Base-by-base conservation (phyloP, 2,113 vertebrate genomes). In the Gavia stellata region DNA sequence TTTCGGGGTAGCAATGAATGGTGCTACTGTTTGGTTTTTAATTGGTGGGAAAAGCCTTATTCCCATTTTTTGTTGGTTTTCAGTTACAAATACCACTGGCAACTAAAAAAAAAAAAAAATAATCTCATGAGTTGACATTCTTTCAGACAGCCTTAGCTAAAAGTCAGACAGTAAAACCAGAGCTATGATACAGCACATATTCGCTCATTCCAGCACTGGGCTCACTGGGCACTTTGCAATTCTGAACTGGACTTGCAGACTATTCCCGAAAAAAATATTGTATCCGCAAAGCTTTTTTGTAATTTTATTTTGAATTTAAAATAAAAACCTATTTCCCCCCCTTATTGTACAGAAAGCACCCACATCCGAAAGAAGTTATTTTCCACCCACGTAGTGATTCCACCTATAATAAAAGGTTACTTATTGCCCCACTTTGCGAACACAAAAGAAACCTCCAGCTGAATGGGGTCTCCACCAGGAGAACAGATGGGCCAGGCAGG, bases 401-500 rank as follows among this genome's bases (percentile, higher is more conserved):
- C 71, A 67, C 70, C 66, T 80, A 31, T 52, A 83, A 86, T 63
- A 81, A 82, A 82, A 92, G 94, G 93, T 93, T 73, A 88, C 91
- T 75, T 88, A 90, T 88, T 90, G 55, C 72, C 88, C 91, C 67
- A 86, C 81, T 93, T 94, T 72, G 75, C 1, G 40, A 92, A 81
- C 74, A 94, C 94, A 94, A 96, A 96, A 84, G 96, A 86, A 95
- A 59, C 86, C 95, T 91, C 91, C 89, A 88, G 79, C 85, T 94
- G 95, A 97, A 96, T 80, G 89, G 88, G 91, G 81, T 94, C 84
- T 95, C 81, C 92, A 80, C 75, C 8, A 96, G 75, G 81, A 55
- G 92, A 97, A 92, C 92, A 97, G 94, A 97, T 97, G 96, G 94
- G 96, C 88, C 94, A 90, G 92, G 94, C 40, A 1, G 53, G 7